phyloP scores from a whole-genome alignment of 2,797 vertebrate species.

The Pseudotriccus pelzelni region DNA sequence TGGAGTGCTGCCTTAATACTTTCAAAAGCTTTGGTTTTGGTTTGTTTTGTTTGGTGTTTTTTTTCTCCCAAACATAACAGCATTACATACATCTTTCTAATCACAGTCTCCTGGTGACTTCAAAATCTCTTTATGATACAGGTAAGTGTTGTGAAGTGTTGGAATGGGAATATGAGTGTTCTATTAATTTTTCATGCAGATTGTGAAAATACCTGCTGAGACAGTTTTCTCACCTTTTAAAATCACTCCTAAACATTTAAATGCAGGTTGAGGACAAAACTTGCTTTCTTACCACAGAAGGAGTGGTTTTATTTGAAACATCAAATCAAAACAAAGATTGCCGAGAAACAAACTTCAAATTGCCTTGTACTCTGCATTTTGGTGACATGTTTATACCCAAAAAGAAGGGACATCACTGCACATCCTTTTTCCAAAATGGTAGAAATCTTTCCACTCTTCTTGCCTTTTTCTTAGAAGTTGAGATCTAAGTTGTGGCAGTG shows the following conservation, averaged over 20 bases:
- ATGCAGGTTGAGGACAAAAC: neutral
- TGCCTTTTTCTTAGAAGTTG: neutral
- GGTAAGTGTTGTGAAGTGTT: neutral
- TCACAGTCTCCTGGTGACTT: neutral
- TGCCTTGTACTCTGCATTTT: neutral
- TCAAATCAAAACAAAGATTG: neutral
- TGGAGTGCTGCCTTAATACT: neutral
- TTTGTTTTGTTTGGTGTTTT: neutral
- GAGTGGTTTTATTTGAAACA: neutral
- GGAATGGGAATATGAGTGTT: neutral
- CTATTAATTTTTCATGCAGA: neutral
- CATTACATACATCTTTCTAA: neutral
- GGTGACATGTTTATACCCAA: neutral
- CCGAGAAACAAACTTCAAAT: neutral
- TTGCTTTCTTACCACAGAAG: neutral
- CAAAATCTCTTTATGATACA: neutral
- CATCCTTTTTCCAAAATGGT: neutral
- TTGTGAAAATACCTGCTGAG: neutral
- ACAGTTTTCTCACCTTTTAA: neutral
- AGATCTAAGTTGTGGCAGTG: no score
- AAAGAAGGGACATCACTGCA: neutral
- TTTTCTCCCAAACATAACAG: neutral
- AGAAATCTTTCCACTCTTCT: neutral
- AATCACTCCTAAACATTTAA: neutral
- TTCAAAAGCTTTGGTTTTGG: neutral